These are phyloP conservation scores for Samia ricini DNA, from an alignment of 1,140 invertebrate species.

Conservation along the genomic window DNA sequence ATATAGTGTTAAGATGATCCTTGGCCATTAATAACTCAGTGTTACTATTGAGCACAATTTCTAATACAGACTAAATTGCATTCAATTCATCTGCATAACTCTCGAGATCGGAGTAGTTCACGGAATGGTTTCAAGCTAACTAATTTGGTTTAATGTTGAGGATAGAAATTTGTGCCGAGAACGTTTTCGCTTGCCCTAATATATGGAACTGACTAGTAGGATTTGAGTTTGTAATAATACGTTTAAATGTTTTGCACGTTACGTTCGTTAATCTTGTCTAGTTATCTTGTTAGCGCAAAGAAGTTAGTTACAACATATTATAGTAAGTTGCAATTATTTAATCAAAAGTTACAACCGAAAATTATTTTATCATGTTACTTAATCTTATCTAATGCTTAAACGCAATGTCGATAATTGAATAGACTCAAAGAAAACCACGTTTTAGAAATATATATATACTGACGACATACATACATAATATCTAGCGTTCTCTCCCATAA, in stretches of 20 bases:
- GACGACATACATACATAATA: too few relatives aligned
- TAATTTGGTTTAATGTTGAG: constrained; percentile 74
- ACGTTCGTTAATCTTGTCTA: constrained; percentile 74
- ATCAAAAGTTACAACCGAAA: too few relatives aligned
- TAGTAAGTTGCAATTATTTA: not conserved
- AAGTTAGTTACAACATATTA: constrained; percentile 40
- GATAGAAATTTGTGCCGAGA: constrained; percentile 74
- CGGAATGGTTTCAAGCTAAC: constrained; percentile 59
- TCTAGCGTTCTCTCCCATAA: too few relatives aligned
- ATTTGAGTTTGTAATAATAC: constrained; percentile 73
- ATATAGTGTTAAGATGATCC: too few relatives aligned
- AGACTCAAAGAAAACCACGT: too few relatives aligned
- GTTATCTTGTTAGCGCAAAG: constrained; percentile 67
- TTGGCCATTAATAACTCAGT: too few relatives aligned
- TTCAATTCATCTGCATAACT: constrained; percentile 38
- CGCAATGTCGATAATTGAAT: too few relatives aligned
- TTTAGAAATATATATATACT: too few relatives aligned
- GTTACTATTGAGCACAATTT: too few relatives aligned
- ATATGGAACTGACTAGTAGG: constrained; percentile 77
- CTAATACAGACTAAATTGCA: not conserved
- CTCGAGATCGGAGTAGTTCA: constrained; percentile 42
- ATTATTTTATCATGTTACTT: too few relatives aligned
- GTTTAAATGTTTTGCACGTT: constrained; percentile 77
- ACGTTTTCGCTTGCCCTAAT: constrained; percentile 69
- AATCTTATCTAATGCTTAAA: too few relatives aligned